Base-by-base conservation (phyloP, 1,140 invertebrate species). In the Megathymus violae region DNA sequence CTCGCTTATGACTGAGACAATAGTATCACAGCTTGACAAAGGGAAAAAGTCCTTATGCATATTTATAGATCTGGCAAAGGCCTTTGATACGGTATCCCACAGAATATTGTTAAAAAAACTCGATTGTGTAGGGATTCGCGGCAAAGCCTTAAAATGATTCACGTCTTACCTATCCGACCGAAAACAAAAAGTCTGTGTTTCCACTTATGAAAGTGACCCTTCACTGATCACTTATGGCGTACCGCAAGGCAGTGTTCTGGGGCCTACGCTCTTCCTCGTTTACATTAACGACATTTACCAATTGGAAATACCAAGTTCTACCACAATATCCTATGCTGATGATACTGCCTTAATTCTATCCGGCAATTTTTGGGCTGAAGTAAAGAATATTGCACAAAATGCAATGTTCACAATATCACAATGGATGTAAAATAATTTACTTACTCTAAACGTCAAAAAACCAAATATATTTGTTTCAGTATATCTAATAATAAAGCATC, bases 201-300 rank as follows among this genome's bases (percentile, higher is more conserved):
- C 5, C 9, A 11, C 9, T 11, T 0, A 15, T 0, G 0, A 10
- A 0, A 67, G 59, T 44, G 38, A 52, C 1, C 1, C 11, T 3
- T 1, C 0, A 1, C 0, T 19, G 1, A 19, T 61, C 2, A 3
- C 3, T 27, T 64, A 13, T 16, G 62, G 67, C 2, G 62, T 69
- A 0, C 59, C 63, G 0, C 64, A 66, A 19, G 64, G 68, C 5
- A 71, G 69, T 47, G 31, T 67, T 0, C 34, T 71, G 0, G 64
- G 61, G 0, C 69, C 69, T 3, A 71, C 64, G 0, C 31, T 71
- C 0, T 71, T 71, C 17, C 10, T 62, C 0, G 9, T 46, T 4
- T 52, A 62, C 17, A 54, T 62, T 14, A 52, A 62, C 19, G 40
- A 62, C 16, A 11, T 62, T 10, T 52, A 25, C 11, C 4, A 17